Conservation (phyloP, 2,888 invertebrate genomes). For the Lymantria monacha region DNA sequence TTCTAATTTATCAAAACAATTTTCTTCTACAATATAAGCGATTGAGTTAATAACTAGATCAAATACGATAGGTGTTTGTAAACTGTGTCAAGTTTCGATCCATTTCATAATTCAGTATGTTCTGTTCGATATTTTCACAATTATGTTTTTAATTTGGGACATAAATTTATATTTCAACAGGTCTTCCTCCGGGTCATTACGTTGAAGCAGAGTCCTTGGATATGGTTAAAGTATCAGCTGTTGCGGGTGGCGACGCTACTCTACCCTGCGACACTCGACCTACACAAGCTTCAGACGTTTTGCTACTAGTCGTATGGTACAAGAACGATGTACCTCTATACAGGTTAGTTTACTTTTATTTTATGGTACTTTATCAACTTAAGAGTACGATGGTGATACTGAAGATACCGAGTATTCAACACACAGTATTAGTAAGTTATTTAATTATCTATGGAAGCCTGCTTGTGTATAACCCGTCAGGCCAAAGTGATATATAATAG, state of each 20-base stretch:
- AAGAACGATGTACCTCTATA: constrained; percentile 94
- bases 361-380: no score
- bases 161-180: constrained; percentile 45
- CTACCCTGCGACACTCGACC: constrained; percentile 94
- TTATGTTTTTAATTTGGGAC: neutral
- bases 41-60: constrained; percentile 30
- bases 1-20: no score
- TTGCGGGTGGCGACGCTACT: constrained; percentile 89
- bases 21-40: constrained; percentile 12
- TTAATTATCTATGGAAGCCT: no score
- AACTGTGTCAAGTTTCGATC: constrained; percentile 33
- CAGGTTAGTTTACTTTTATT: constrained; percentile 81
- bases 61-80: constrained; percentile 12
- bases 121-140: constrained; percentile 10
- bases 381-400: no score
- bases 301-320: constrained; percentile 94
- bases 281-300: constrained; percentile 88
- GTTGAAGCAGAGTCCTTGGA: constrained; percentile 78
- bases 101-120: constrained; percentile 14
- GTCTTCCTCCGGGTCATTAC: constrained; percentile 55
- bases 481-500: no score
- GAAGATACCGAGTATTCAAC: no score
- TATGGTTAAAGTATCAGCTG: constrained; percentile 84
- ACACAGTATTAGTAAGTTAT: no score
- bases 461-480: no score